phyloP scores from a whole-genome alignment of 2,888 invertebrate genomes.

The Galeopsomyia nigrocyanea region DNA sequence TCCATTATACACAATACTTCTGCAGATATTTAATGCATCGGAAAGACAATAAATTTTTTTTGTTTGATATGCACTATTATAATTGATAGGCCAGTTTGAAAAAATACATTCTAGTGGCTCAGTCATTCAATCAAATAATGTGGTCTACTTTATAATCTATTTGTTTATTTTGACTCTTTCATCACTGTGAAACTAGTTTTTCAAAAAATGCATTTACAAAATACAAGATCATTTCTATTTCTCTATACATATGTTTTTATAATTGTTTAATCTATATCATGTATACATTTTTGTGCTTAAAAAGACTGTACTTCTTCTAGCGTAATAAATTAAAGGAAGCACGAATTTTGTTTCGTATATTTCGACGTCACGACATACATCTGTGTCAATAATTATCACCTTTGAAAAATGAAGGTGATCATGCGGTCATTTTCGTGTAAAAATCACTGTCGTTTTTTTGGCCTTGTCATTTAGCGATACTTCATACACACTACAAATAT shows the following conservation, averaged over 20 bases:
- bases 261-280: constrained; percentile 7
- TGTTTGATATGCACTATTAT: too few species aligned
- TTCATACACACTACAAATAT: background rate
- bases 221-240: constrained; percentile 55
- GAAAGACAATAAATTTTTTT: too few species aligned
- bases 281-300: constrained; percentile 44
- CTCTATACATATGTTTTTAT: constrained; percentile 32
- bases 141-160: constrained; percentile 21
- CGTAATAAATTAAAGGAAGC: constrained; percentile 55
- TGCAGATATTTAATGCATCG: too few species aligned
- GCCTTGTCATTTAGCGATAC: too few species aligned
- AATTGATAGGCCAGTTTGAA: too few species aligned
- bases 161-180: constrained; percentile 2
- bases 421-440: background rate
- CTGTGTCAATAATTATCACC: background rate
- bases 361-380: constrained; percentile 27
- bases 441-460: background rate
- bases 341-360: constrained; percentile 56
- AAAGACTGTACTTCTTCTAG: constrained; percentile 50
- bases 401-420: too few species aligned
- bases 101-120: too few species aligned
- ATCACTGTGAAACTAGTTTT: constrained; percentile 38
- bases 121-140: too few species aligned
- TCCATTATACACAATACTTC: too few species aligned
- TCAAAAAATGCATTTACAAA: constrained; percentile 58